A percentile compares a stretch with the other conserved stretches of the same genome.
Conservation (phyloP, 2,113 vertebrate genomes). For the Nycticryphes semicollaris region DNA sequence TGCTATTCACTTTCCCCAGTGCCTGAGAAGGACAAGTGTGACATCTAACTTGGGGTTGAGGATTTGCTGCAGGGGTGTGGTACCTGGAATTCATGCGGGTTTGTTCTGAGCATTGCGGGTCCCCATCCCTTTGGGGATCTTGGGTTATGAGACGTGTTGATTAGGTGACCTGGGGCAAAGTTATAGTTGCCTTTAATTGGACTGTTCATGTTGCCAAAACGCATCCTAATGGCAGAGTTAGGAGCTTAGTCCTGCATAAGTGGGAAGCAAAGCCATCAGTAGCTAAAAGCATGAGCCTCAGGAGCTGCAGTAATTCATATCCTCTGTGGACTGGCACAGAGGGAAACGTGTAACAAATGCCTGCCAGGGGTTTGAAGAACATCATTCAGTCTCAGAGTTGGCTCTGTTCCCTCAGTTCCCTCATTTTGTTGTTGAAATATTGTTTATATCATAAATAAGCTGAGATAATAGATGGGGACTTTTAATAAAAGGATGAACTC, state of each 20-base stretch:
- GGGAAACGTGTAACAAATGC: neutral
- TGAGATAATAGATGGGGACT: neutral
- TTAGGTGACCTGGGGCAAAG: neutral
- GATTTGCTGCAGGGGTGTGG: neutral
- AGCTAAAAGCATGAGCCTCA: neutral
- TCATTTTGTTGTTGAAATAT: neutral
- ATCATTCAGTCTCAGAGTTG: neutral
- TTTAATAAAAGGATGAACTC: neutral
- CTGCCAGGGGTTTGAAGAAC: neutral
- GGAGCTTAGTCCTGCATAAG: neutral
- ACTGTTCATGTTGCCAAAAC: neutral
- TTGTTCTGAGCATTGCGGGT: neutral
- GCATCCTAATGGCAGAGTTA: neutral
- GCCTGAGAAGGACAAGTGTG: neutral
- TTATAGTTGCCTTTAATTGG: neutral
- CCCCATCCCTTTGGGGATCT: neutral
- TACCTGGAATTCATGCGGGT: neutral
- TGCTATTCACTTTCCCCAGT: fast-evolving
- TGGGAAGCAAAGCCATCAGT: neutral
- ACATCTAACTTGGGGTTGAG: neutral
- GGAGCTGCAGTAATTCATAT: neutral
- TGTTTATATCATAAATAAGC: neutral
- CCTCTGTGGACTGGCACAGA: neutral
- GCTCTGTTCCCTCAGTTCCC: neutral
- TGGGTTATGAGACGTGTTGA: neutral